Conservation (phyloP, 2,888 invertebrate species). For the Thera britannica region DNA sequence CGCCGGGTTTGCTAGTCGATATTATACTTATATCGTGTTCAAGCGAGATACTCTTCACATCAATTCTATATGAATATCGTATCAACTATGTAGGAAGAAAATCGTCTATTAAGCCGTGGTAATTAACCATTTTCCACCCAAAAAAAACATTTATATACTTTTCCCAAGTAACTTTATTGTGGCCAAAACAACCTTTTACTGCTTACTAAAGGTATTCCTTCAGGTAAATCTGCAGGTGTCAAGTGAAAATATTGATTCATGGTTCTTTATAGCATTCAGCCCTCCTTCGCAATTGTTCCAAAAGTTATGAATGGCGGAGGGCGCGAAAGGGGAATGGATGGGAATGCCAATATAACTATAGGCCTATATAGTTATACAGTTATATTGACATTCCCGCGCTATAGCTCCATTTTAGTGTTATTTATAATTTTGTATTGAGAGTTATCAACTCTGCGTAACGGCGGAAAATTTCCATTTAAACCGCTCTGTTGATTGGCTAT, state of each 20-base stretch:
- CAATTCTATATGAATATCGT: no score
- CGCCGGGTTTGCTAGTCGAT: no score
- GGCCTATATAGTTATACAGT: no score
- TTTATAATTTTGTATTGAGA: slow-evolving; percentile 17
- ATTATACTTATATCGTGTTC: no score
- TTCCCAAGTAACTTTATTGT: neutral
- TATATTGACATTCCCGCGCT: neutral
- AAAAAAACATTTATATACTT: no score
- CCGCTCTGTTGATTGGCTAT: slow-evolving; percentile 28
- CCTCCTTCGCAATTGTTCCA: slow-evolving; percentile 27
- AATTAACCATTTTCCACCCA: no score
- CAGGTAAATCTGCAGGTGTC: slow-evolving; percentile 6
- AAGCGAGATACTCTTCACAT: no score
- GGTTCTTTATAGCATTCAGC: slow-evolving; percentile 14
- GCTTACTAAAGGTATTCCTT: neutral
- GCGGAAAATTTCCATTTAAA: slow-evolving; percentile 32
- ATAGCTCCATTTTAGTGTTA: slow-evolving; percentile 10
- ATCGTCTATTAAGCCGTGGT: no score
- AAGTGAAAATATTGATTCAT: slow-evolving; percentile 20
- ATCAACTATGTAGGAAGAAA: no score
- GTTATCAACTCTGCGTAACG: slow-evolving; percentile 27
- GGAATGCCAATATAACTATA: slow-evolving; percentile 18
- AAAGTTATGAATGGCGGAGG: slow-evolving; percentile 22
- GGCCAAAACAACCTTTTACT: neutral
- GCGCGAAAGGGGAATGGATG: slow-evolving; percentile 26